Conservation (phyloP, 92 coral and sea anemone species). For the Diadumene lineata region DNA sequence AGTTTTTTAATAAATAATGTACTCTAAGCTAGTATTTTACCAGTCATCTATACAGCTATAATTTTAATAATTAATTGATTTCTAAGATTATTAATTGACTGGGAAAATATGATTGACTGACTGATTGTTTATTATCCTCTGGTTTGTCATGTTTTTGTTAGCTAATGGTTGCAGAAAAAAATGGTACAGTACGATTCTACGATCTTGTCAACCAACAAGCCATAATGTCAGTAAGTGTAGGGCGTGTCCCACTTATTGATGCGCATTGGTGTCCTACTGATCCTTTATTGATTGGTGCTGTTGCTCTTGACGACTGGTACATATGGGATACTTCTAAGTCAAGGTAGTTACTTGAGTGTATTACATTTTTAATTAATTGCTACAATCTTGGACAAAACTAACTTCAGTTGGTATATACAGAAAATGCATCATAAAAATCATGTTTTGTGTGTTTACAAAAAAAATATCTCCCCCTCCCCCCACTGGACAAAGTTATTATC, state of each 20-base stretch:
- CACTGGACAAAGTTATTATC: no score
- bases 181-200: conserved; percentile 85
- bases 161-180: conserved; percentile 98
- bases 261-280: conserved; percentile 91
- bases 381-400: no score
- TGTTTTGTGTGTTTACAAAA: no score
- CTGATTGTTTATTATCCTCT: not conserved
- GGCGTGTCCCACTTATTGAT: conserved; percentile 75
- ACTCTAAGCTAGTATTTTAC: no score
- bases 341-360: no score
- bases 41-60: no score
- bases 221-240: conserved; percentile 89
- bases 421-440: no score
- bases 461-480: no score
- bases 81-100: not conserved
- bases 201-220: conserved; percentile 95
- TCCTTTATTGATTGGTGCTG: conserved; percentile 86
- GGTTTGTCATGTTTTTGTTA: no score
- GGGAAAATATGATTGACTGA: not conserved
- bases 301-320: conserved; percentile 92
- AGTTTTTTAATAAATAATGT: no score
- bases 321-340: conserved; percentile 96
- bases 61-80: not conserved
- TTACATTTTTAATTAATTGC: no score
- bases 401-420: no score